Percentiles rank a stretch among this genome's conserved stretches.
Conservation (phyloP, 2,797 vertebrate species). For the Calcarius lapponicus region DNA sequence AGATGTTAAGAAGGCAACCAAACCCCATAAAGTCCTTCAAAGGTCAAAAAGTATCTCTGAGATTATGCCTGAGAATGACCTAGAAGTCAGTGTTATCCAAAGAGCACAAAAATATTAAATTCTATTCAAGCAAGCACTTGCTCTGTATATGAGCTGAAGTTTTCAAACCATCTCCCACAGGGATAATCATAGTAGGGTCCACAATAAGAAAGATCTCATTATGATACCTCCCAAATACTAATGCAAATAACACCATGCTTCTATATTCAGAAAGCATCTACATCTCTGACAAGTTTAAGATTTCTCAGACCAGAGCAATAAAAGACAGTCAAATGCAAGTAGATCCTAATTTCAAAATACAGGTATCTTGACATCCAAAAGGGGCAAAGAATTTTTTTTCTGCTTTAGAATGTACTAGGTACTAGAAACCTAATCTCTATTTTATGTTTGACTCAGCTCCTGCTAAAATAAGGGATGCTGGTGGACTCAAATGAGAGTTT, state of each 20-base stretch:
- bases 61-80: neutral
- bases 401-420: neutral
- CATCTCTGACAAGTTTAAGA: slow-evolving; percentile 6
- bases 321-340: neutral
- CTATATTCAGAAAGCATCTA: slow-evolving; percentile 41
- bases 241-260: neutral
- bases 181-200: slow-evolving; percentile 22
- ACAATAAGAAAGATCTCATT: slow-evolving; percentile 6
- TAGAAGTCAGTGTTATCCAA: neutral
- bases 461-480: neutral
- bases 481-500: neutral
- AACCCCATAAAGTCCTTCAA: neutral
- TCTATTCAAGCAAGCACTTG: neutral
- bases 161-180: neutral
- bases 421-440: neutral
- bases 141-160: neutral
- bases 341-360: neutral
- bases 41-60: neutral
- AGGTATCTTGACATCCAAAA: neutral
- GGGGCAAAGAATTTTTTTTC: neutral
- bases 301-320: slow-evolving; percentile 12
- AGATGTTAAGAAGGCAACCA: neutral
- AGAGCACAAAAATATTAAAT: neutral
- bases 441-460: neutral
- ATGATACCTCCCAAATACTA: slow-evolving; percentile 13